Evolutionary conservation across 1,140 invertebrate genomes (phyloP).

Genomic region (Halyomorpha halys): DNA sequence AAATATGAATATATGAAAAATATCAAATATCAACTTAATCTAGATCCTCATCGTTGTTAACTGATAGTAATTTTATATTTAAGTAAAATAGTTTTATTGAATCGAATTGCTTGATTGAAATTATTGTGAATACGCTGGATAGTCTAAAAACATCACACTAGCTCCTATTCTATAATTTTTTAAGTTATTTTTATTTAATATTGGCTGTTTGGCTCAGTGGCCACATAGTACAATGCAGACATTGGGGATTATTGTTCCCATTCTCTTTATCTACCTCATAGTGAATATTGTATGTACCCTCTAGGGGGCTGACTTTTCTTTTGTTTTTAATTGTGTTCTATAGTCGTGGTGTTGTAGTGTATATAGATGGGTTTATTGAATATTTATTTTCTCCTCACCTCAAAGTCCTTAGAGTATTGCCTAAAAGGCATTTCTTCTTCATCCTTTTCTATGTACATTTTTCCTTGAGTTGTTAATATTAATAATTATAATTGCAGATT

Average conservation of each 20-base stretch:
- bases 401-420: no score
- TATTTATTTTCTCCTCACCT: conserved; percentile 11
- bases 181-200: not conserved
- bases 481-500: no score
- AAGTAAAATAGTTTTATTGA: no score
- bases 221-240: conserved; percentile 12
- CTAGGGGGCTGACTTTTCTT: not conserved
- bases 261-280: conserved; percentile 16
- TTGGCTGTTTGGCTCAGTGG: not conserved
- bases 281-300: conserved; percentile 10
- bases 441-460: no score
- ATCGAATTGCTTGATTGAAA: conserved; percentile 2
- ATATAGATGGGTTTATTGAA: conserved; percentile 1
- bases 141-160: conserved; percentile 13
- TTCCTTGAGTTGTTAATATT: no score
- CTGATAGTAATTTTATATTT: no score
- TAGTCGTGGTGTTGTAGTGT: conserved; percentile 3
- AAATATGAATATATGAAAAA: no score
- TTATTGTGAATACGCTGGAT: not conserved
- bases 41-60: no score
- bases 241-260: not conserved
- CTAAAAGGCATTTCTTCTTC: no score
- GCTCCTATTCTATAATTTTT: conserved; percentile 7
- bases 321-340: conserved; percentile 6
- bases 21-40: no score